Evolutionary conservation across 2,888 invertebrate genomes (phyloP), one percentile per base, ranked within the genome.

Genomic region (Parascotia fuliginaria): DNA sequence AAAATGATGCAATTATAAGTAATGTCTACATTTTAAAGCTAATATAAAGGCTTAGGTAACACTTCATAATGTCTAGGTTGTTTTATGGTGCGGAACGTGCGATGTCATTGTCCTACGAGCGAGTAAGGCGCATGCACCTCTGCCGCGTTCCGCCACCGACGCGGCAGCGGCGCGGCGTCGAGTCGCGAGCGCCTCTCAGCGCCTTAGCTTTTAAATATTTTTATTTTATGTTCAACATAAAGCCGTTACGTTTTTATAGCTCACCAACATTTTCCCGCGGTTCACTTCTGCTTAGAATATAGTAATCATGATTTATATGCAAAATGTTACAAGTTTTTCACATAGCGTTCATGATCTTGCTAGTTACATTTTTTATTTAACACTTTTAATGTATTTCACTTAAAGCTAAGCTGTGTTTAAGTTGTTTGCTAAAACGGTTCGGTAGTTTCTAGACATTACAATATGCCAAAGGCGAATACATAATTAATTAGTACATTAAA

Each of bases 71-170:
- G 84, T 88, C 81, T 85, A 87, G 87, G 83, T 83, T 84, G 83
- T 81, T 90, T 88, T 88, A 88, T 88, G 85, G 89, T 87, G 89
- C 88, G 88, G 88, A 90, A 90, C 89, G 86, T 79, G 81, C 83
- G 82, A 87, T 89, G 90, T 91, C 90, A 90, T 90, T 89, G 91
- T 91, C 90, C 91, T 87, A 76, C 73, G 78, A 77, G 81, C 72
- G 77, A 77, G 77, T 65, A 75, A 72, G 77, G 79, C 78, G 75
- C 79, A 75, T 79, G 80, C 74, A 67, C 65, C 75, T 57, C 56
- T 40, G 59, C 60, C 59, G 59, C 64, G 64, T 51, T 60, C 60
- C 61, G 55, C 65, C 59, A 48, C 56, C 70, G 62, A 39, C 68
- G n/a, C n/a, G n/a, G n/a, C n/a, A n/a, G n/a, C n/a, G n/a, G n/a